Evolutionary conservation across 2,888 invertebrate genomes (phyloP).

Genomic region (Meta bourneti): DNA sequence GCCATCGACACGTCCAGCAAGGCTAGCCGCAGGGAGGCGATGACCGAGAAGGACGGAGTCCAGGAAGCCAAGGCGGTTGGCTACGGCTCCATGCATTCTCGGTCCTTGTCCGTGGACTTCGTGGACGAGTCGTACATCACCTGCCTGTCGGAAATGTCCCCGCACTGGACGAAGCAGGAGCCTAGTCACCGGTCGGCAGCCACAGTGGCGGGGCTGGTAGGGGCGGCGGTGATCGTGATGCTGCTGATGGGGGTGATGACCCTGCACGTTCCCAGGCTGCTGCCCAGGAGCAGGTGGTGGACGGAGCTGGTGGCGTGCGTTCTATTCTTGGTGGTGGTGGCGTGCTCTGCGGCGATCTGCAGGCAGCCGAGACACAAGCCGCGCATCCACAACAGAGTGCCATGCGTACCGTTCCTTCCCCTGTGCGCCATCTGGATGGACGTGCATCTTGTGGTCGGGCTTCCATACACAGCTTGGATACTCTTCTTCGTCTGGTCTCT

Average conservation of each 20-base stretch:
- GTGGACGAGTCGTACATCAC: slow-evolving; percentile 68
- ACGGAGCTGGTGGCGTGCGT: slow-evolving; percentile 67
- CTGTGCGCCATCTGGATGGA: slow-evolving; percentile 77
- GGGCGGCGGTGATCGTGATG: slow-evolving; percentile 73
- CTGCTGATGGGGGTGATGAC: slow-evolving; percentile 76
- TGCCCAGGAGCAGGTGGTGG: slow-evolving; percentile 73
- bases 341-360: slow-evolving; percentile 57
- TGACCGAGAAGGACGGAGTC: slow-evolving; percentile 15
- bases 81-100: slow-evolving; percentile 56
- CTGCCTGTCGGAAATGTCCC: slow-evolving; percentile 71
- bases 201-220: slow-evolving; percentile 66
- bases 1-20: slow-evolving; percentile 7
- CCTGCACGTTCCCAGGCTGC: slow-evolving; percentile 69
- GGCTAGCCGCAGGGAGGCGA: background rate
- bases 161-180: slow-evolving; percentile 71
- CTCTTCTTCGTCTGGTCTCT: slow-evolving; percentile 77
- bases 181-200: slow-evolving; percentile 67
- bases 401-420: slow-evolving; percentile 78
- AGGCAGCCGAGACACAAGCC: slow-evolving; percentile 76
- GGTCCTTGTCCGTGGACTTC: slow-evolving; percentile 71
- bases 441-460: slow-evolving; percentile 76
- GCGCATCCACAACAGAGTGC: slow-evolving; percentile 70
- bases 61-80: slow-evolving; percentile 13
- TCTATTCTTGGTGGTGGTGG: slow-evolving; percentile 64
- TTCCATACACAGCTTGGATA: slow-evolving; percentile 77